Conservation (phyloP, 1,140 invertebrate species). For the Euwallacea similis region DNA sequence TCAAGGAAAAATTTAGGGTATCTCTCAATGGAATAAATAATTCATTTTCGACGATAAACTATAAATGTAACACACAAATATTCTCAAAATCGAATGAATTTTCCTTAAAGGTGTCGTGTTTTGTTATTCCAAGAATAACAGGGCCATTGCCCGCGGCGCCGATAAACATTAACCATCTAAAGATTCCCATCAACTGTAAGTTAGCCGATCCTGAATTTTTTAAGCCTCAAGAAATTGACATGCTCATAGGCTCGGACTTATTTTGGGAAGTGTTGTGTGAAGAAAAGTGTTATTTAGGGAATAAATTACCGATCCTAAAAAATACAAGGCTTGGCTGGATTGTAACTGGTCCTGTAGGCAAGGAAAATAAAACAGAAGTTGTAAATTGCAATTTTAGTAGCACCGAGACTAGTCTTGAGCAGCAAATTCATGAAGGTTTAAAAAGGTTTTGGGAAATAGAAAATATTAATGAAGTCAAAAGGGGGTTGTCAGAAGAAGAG, state of each 20-base stretch:
- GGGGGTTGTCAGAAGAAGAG: constrained; percentile 1
- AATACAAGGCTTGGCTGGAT: constrained; percentile 10
- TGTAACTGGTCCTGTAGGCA: background rate
- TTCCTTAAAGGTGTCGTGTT: no score
- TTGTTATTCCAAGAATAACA: no score
- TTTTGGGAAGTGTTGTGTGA: constrained; percentile 15
- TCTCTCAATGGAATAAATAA: no score
- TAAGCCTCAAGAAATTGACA: background rate
- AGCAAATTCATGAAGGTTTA: background rate
- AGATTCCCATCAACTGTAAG: background rate
- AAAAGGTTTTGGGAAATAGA: constrained; percentile 26
- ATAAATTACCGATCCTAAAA: background rate
- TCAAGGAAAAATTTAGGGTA: no score
- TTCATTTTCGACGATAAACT: no score
- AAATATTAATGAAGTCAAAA: background rate
- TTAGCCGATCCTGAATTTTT: constrained; percentile 4
- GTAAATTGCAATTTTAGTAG: background rate
- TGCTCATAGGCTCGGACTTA: background rate
- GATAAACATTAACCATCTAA: background rate
- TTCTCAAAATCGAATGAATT: no score
- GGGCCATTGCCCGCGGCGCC: background rate
- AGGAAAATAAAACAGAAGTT: background rate
- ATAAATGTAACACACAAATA: no score
- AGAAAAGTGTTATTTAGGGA: background rate
- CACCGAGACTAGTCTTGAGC: background rate